These are phyloP conservation scores for Halocynthia roretzi DNA, from an alignment of 23 tunicate species.

Conservation along the genomic window DNA sequence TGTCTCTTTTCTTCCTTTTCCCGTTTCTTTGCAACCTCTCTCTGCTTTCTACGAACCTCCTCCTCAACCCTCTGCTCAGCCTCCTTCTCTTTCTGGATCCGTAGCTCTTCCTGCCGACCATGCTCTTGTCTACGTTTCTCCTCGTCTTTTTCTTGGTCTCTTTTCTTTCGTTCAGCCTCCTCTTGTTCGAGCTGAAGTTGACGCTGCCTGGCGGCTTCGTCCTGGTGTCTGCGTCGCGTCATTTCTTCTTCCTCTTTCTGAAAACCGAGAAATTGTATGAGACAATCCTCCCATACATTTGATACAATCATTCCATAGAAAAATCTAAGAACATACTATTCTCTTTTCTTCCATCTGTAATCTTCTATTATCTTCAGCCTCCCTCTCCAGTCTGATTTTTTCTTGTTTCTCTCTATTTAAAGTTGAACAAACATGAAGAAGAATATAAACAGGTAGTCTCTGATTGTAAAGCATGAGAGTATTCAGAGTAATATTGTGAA, in stretches of 20 bases:
- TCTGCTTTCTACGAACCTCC: constrained; percentile 25
- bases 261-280: background rate
- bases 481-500: too few species aligned
- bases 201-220: constrained; percentile 1
- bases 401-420: constrained; percentile 1
- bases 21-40: constrained; percentile 14
- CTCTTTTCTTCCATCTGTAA: constrained; percentile 4
- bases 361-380: background rate
- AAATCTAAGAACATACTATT: background rate
- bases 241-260: constrained; percentile 21
- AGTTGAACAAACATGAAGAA: too few species aligned
- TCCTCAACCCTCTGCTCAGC: constrained; percentile 31
- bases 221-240: background rate
- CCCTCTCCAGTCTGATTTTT: background rate
- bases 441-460: too few species aligned
- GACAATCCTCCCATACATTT: background rate
- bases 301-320: background rate
- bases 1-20: constrained; percentile 28
- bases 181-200: constrained; percentile 4
- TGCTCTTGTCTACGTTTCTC: too few species aligned
- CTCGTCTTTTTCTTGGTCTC: background rate
- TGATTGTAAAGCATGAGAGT: too few species aligned
- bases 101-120: constrained; percentile 22
- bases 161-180: constrained; percentile 12
- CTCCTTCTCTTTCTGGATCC: constrained; percentile 44